These are phyloP conservation scores for Sebastes elongatus DNA, from an alignment of 2,797 vertebrate genomes.

Conservation along the genomic window DNA sequence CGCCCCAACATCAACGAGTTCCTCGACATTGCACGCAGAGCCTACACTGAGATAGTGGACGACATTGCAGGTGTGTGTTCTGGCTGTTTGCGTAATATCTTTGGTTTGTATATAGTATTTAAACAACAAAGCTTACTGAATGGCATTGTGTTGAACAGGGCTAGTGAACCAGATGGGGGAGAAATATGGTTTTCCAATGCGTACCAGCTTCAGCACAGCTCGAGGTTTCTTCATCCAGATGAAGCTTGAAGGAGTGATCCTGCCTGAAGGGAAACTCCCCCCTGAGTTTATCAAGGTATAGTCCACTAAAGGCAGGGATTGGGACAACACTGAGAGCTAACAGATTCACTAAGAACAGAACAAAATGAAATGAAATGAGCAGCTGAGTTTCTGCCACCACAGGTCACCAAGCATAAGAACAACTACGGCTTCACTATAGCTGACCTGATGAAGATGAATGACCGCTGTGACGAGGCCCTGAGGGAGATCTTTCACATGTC, in stretches of 20 bases:
- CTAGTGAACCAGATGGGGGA: conserved; percentile 90
- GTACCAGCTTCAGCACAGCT: conserved; percentile 92
- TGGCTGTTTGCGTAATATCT: not conserved
- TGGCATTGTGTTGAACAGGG: conserved; percentile 73
- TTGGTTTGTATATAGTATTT: not conserved
- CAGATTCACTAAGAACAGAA: not conserved
- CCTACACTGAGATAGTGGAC: conserved; percentile 96
- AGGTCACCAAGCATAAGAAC: conserved; percentile 92
- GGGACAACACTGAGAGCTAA: not conserved
- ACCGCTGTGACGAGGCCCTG: conserved; percentile 94
- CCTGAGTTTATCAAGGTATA: conserved; percentile 94
- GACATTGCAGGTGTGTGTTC: conserved; percentile 90
- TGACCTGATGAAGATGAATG: conserved; percentile 97
- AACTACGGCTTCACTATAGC: conserved; percentile 92
- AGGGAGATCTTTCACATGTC: conserved; percentile 99
- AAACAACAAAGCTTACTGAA: not conserved
- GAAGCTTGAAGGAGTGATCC: conserved; percentile 83
- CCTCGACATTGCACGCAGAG: conserved; percentile 93
- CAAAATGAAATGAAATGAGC: not conserved
- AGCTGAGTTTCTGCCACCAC: conserved; percentile 12
- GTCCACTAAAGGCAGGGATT: not conserved
- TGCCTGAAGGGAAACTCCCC: conserved; percentile 87
- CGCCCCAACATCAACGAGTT: conserved; percentile 94
- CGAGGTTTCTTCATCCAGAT: conserved; percentile 97
- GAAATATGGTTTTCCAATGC: conserved; percentile 88